phyloP scores from a whole-genome alignment of 2,888 invertebrate genomes.

The Thereva unica region DNA sequence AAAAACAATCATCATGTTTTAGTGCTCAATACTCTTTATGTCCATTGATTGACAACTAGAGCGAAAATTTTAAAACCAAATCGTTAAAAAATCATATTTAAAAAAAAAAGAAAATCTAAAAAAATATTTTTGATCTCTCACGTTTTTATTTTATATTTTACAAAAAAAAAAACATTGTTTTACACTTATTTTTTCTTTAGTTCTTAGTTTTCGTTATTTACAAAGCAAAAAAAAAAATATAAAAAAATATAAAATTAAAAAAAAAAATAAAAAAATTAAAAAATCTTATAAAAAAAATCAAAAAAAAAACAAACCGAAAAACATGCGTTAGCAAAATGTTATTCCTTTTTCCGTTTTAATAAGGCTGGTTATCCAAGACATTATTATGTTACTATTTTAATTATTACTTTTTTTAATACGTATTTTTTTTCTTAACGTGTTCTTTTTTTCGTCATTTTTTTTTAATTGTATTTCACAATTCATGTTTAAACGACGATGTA shows the following conservation, averaged over 20 bases:
- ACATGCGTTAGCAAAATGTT: slow-evolving; percentile 43
- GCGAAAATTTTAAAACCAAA: slow-evolving; percentile 45
- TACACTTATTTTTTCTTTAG: slow-evolving; percentile 32
- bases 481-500: slow-evolving; percentile 21
- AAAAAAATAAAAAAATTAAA: slow-evolving; percentile 36
- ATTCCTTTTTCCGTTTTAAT: slow-evolving; percentile 48
- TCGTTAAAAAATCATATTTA: slow-evolving; percentile 42
- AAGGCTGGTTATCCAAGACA: slow-evolving; percentile 60
- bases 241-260: slow-evolving; percentile 40
- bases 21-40: slow-evolving; percentile 91
- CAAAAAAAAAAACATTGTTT: slow-evolving; percentile 42
- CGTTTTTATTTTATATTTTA: slow-evolving; percentile 46
- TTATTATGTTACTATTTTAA: slow-evolving; percentile 49
- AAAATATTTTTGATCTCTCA: slow-evolving; percentile 46
- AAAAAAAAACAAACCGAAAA: slow-evolving; percentile 34
- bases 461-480: slow-evolving; percentile 24
- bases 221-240: slow-evolving; percentile 36
- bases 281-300: slow-evolving; percentile 1
- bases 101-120: slow-evolving; percentile 43
- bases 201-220: slow-evolving; percentile 33
- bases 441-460: slow-evolving; percentile 35
- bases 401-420: slow-evolving; percentile 39
- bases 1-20: slow-evolving; percentile 99
- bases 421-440: slow-evolving; percentile 39
- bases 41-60: slow-evolving; percentile 72